phyloP scores from a whole-genome alignment of 2,113 vertebrate genomes.

The Raphicerus campestris region DNA sequence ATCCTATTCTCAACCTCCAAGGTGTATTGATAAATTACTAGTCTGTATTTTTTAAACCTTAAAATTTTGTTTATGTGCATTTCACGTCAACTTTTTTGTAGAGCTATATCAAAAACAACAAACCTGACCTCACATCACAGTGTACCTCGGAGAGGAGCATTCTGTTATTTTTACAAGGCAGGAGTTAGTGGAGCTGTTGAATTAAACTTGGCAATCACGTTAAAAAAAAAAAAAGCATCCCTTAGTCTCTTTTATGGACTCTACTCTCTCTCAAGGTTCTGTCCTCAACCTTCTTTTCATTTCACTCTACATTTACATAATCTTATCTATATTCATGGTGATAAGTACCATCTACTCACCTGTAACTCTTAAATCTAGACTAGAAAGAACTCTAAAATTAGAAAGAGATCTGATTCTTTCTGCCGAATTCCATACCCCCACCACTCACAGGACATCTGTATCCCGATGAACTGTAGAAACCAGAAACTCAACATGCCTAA shows the following conservation, averaged over 20 bases:
- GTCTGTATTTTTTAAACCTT: slow-evolving; percentile 58
- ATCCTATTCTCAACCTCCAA: neutral
- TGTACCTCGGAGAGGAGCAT: slow-evolving; percentile 33
- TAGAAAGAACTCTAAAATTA: neutral
- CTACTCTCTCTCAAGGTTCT: neutral
- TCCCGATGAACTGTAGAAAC: neutral
- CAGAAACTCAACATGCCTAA: neutral
- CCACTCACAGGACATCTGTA: neutral
- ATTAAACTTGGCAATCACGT: slow-evolving; percentile 55
- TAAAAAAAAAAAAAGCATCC: neutral
- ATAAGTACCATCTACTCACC: neutral
- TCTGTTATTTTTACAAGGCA: slow-evolving; percentile 50
- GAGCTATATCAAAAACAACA: neutral
- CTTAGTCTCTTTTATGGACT: neutral
- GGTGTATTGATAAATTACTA: neutral
- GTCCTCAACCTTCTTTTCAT: neutral
- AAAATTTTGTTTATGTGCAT: slow-evolving; percentile 48
- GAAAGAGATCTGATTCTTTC: neutral
- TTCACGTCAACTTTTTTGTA: slow-evolving; percentile 59
- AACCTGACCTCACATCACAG: neutral
- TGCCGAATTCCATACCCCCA: neutral
- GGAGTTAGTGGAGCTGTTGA: neutral
- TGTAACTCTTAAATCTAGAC: neutral
- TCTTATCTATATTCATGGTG: neutral
- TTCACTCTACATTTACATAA: neutral